Evolutionary conservation across 92 coral and sea anemone genomes (phyloP).

Genomic region (Epizoanthus ramosus): DNA sequence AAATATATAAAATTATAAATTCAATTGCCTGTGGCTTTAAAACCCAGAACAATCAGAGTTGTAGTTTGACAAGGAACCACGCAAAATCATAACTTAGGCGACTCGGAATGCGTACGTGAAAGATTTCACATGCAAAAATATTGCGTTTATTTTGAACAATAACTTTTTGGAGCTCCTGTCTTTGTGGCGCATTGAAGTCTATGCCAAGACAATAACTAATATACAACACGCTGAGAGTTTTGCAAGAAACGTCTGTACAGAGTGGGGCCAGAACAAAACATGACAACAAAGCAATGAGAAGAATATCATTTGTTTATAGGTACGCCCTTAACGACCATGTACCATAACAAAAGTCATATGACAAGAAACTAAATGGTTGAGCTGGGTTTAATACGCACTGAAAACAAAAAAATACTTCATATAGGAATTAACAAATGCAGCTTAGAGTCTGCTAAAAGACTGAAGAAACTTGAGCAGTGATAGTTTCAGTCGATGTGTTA

Average conservation of each 20-base stretch:
- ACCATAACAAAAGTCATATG: constrained; percentile 9
- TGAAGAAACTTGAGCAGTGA: too few relatives aligned
- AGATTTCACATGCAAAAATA: not conserved
- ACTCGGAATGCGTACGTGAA: not conserved
- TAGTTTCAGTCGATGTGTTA: too few relatives aligned
- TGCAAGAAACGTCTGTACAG: not conserved
- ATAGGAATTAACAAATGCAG: too few relatives aligned
- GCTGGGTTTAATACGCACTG: too few relatives aligned
- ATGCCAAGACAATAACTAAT: not conserved
- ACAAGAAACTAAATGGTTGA: not conserved
- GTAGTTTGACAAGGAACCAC: not conserved
- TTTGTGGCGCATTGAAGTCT: not conserved
- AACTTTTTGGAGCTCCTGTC: not conserved
- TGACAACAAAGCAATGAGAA: not conserved
- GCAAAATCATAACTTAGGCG: not conserved
- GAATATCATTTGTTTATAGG: not conserved
- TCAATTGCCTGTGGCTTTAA: too few relatives aligned
- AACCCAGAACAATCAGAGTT: too few relatives aligned
- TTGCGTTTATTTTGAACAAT: not conserved
- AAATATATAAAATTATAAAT: too few relatives aligned
- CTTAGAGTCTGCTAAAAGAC: too few relatives aligned
- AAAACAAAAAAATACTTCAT: too few relatives aligned
- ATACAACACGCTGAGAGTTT: constrained; percentile 15
- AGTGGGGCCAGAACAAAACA: constrained; percentile 1
- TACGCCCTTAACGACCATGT: not conserved